Conservation (phyloP, 1,140 invertebrate genomes). For the Ceratosolen solmsi region DNA sequence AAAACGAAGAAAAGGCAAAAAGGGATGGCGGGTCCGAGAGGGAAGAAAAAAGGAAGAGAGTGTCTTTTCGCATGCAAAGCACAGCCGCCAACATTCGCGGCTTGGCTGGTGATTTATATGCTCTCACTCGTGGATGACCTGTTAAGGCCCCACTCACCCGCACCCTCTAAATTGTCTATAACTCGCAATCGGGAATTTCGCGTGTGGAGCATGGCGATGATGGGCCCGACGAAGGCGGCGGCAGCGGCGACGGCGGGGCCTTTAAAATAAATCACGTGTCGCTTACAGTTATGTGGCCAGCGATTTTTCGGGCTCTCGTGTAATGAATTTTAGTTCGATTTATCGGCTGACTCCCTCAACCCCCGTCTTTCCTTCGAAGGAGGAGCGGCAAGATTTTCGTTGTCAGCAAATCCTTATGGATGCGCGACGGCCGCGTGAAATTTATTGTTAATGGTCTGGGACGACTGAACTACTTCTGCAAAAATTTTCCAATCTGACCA, state of each 20-base stretch:
- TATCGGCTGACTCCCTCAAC: not conserved
- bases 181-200: conserved; percentile 21
- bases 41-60: not conserved
- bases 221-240: not conserved
- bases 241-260: not conserved
- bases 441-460: conserved; percentile 32
- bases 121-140: conserved; percentile 11
- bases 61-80: conserved; percentile 33
- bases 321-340: conserved; percentile 40
- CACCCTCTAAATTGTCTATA: conserved; percentile 15
- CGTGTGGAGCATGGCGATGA: not conserved
- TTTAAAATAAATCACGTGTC: conserved; percentile 33
- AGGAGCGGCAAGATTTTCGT: conserved; percentile 1
- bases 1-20: not conserved
- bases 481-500: no score
- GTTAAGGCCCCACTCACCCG: not conserved
- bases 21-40: not conserved
- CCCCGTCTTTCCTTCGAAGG: not conserved
- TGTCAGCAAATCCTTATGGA: not conserved
- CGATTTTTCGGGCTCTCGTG: not conserved
- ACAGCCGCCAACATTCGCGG: not conserved
- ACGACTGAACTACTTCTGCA: no score
- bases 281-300: conserved; percentile 6
- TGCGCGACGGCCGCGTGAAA: conserved; percentile 1
- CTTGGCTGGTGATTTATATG: conserved; percentile 26